A percentile compares a stretch with the other conserved stretches of the same genome.
These are phyloP conservation scores for Papilio polyxenes DNA, from an alignment of 1,140 invertebrate species.

Conservation along the genomic window DNA sequence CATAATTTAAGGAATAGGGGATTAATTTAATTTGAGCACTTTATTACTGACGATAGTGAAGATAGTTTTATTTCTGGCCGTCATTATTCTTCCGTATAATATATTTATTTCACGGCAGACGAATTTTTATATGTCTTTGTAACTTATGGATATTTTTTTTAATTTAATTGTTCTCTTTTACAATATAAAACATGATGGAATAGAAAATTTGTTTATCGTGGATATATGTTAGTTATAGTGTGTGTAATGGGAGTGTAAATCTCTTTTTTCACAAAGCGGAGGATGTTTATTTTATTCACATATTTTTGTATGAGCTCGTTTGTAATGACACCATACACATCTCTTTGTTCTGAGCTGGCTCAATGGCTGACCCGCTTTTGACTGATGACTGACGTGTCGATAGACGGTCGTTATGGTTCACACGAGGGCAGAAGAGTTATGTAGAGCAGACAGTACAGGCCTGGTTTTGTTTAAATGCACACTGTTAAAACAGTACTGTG, in stretches of 20 bases:
- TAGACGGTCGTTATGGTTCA: background rate
- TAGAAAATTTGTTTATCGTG: background rate
- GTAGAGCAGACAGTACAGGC: too few species aligned
- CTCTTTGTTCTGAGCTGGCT: slow-evolving; percentile 24
- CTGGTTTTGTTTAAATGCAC: too few species aligned
- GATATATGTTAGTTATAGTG: background rate
- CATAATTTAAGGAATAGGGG: slow-evolving; percentile 65
- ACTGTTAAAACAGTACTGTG: background rate
- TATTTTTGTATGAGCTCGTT: slow-evolving; percentile 8
- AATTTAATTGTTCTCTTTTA: slow-evolving; percentile 16
- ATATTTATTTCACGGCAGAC: slow-evolving; percentile 27
- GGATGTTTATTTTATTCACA: slow-evolving; percentile 18
- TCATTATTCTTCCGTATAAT: slow-evolving; percentile 24
- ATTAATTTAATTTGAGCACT: slow-evolving; percentile 65
- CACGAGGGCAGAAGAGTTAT: background rate
- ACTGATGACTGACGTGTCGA: slow-evolving; percentile 29
- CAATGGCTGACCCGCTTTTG: slow-evolving; percentile 20
- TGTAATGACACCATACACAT: slow-evolving; percentile 19
- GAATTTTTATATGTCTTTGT: slow-evolving; percentile 28
- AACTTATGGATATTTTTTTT: slow-evolving; percentile 5
- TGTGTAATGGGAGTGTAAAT: slow-evolving; percentile 16
- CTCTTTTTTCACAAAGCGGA: slow-evolving; percentile 4
- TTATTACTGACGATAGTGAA: slow-evolving; percentile 54
- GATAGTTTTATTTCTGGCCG: slow-evolving; percentile 48
- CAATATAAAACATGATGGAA: background rate